Conservation (phyloP, 1,140 invertebrate species). For the Stenopsyche tienmushanensis region DNA sequence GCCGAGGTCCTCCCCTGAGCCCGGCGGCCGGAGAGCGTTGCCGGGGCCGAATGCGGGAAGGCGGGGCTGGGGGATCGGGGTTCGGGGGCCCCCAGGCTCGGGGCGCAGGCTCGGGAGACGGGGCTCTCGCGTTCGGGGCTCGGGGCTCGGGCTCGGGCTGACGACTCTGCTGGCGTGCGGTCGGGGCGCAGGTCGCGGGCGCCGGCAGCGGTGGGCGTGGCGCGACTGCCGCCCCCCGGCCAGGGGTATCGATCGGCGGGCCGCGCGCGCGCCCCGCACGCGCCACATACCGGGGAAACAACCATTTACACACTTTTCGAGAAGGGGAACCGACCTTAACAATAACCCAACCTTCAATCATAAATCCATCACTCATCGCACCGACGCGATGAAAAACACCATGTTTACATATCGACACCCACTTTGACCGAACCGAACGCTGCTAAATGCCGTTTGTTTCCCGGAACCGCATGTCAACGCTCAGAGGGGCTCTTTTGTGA, state of each 20-base stretch:
- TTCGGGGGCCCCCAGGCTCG: not conserved
- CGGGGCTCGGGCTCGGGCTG: not conserved
- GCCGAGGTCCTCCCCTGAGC: not conserved
- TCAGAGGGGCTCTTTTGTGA: too few relatives aligned
- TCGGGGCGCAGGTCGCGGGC: slow-evolving; percentile 22
- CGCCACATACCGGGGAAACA: not conserved
- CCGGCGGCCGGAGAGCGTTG: not conserved
- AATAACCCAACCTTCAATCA: not conserved
- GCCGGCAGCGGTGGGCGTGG: slow-evolving; percentile 38
- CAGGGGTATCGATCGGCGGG: slow-evolving; percentile 32
- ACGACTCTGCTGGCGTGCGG: not conserved
- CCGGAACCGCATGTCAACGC: not conserved
- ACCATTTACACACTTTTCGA: not conserved
- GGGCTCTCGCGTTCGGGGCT: too few relatives aligned
- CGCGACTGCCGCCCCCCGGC: slow-evolving; percentile 30
- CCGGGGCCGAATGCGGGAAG: not conserved
- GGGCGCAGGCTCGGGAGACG: too few relatives aligned
- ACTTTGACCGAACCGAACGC: too few relatives aligned
- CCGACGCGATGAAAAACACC: not conserved
- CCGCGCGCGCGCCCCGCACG: slow-evolving; percentile 29
- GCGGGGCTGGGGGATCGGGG: slow-evolving; percentile 10
- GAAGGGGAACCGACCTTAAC: not conserved
- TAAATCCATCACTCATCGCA: not conserved
- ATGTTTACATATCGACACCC: not conserved
- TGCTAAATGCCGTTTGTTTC: not conserved